These are phyloP conservation scores for Melinaea marsaeus DNA, from an alignment of 2,888 invertebrate species.

Conservation along the genomic window DNA sequence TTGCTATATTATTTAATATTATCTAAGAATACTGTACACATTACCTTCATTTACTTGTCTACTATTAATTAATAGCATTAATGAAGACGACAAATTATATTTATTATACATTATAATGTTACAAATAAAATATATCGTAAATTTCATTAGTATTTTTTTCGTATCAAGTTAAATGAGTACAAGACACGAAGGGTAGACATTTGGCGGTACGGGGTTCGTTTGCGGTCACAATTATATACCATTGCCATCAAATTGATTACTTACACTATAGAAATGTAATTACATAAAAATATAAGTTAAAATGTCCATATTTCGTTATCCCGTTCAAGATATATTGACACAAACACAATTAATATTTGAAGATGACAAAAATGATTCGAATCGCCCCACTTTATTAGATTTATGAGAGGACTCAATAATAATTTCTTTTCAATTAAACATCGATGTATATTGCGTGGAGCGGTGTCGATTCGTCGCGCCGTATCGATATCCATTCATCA, in stretches of 20 bases:
- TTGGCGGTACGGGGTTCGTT: conserved; percentile 39
- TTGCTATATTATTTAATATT: conserved; percentile 42
- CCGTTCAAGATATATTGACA: conserved; percentile 53
- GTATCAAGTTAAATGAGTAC: conserved; percentile 3
- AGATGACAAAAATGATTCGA: conserved; percentile 23
- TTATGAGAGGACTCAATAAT: conserved; percentile 62
- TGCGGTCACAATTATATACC: conserved; percentile 39
- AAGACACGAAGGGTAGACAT: conserved; percentile 45
- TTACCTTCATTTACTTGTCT: too few species aligned
- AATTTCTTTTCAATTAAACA: conserved; percentile 73
- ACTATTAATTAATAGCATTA: too few species aligned
- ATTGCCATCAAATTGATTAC: conserved; percentile 43
- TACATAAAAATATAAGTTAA: conserved; percentile 1
- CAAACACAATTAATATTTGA: conserved; percentile 34
- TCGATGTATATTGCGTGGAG: conserved; percentile 60
- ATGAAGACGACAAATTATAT: too few species aligned
- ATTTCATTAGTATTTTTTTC: conserved; percentile 1
- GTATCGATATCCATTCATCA: conserved; percentile 75
- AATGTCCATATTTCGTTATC: not conserved
- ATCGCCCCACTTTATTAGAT: conserved; percentile 69
- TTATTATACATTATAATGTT: too few species aligned
- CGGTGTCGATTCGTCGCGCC: conserved; percentile 70
- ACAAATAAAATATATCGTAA: not conserved
- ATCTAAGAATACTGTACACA: too few species aligned
- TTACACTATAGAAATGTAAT: conserved; percentile 21